phyloP scores from a whole-genome alignment of 2,888 invertebrate genomes.

The Diarsia dahlii region DNA sequence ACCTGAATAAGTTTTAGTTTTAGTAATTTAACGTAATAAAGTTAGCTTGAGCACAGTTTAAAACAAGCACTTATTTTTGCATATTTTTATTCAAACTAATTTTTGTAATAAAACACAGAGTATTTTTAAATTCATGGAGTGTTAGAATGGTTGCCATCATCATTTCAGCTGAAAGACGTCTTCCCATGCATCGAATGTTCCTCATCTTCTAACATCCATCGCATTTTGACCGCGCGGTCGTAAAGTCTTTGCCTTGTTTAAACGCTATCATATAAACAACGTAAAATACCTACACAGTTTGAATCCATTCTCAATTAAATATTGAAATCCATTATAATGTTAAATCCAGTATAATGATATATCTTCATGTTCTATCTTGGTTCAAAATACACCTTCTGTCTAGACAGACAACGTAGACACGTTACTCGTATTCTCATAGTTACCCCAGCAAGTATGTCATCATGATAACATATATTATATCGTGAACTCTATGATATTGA shows the following conservation, averaged over 20 bases:
- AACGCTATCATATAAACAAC: not conserved
- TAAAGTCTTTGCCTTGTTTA: not conserved
- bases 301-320: not conserved
- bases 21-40: not conserved
- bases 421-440: not conserved
- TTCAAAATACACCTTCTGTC: not conserved
- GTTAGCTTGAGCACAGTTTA: not conserved
- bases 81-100: not conserved
- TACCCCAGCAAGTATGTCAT: not conserved
- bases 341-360: no score
- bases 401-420: no score
- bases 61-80: not conserved
- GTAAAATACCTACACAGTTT: not conserved
- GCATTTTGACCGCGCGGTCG: not conserved
- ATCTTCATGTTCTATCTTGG: not conserved
- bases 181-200: no score
- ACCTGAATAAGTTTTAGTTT: no score
- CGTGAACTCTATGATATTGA: slow-evolving; percentile 2
- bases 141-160: not conserved
- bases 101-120: not conserved
- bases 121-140: not conserved
- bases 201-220: not conserved
- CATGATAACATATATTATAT: no score
- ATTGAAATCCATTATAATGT: not conserved
- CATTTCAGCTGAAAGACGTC: not conserved